Evolutionary conservation across 1,140 invertebrate species (phyloP), one percentile per base, ranked within the genome.

Genomic region (Pseudomyrmex dendroicus): DNA sequence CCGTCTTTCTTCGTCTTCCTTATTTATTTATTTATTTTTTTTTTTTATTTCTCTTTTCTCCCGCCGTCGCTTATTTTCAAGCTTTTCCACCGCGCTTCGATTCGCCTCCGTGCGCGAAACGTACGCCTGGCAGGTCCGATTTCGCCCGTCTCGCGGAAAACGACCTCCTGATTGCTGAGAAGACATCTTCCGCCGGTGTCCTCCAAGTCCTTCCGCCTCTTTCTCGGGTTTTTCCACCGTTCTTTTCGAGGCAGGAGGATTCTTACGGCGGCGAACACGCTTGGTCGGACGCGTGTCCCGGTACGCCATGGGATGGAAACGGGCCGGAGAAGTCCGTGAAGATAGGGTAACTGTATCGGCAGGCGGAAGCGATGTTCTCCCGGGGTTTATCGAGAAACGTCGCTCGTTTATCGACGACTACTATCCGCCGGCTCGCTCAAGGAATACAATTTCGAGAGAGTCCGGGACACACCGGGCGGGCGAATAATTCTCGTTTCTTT

Each of bases 301-400:
- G 35, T 61, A 13, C 56, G 56, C 17, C 70, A 44, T 35, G 35
- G 62, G 20, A 46, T 59, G 50, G 61, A 73, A 35, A 57, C 70
- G 64, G 64, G 12, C 64, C 35, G 76, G 54, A 84, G 63, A 70
- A 54, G 46, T 48, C 54, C 15, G 77, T 20, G 90, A 88, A 85
- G 67, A 66, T 84, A 77, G 85, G 89, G 89, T 91, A 90, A 90
- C 85, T 89, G 85, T 88, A 90, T 88, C 86, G 84, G 85, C 82
- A 87, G 83, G 61, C 72, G 85, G 67, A 86, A 89, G 84, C 78
- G 54, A 64, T 68, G 84, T 89, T 91, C 89, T 87, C 87, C 48
- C 50, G 78, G 50, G 80, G 84, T 89, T 89, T 84, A 86, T 88
- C 70, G 72, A 77, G 63, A 74, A 80, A 80, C 73, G 54, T 59